Evolutionary conservation across 1,140 invertebrate genomes (phyloP), one percentile per base, ranked within the genome.

Genomic region (Drosophila parabipectinata): DNA sequence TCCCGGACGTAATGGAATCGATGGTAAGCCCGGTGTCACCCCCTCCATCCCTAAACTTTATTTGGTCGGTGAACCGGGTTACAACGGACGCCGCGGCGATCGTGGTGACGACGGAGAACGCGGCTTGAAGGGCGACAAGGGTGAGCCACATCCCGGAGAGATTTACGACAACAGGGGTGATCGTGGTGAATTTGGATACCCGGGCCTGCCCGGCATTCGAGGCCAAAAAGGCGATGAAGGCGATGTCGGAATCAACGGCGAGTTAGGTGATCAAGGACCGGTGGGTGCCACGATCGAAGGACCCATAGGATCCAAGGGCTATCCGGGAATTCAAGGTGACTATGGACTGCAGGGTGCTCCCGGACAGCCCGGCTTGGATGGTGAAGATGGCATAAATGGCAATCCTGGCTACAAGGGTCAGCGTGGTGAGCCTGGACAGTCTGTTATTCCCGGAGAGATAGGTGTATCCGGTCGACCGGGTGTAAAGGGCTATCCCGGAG

Each of bases 91-190:
- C 0, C 87, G 91, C 32, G 94, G 94, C 8, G 37, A 34, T 1
- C 91, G 92, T 66, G 94, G 94, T 24, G 91, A 92, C 24, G 52
- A 66, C 2, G 93, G 94, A 39, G 64, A 58, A 9, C 12, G 75
- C 7, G 95, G 95, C 3, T 34, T 81, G 1, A 92, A 92, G 64
- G 95, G 95, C 50, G 91, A 93, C n/a, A 93, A 92, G 57, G 94
- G 95, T 66, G 92, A 93, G 28, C 79, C 92, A 0, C 90, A 92
- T 2, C 93, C 92, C 18, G 92, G 92, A 34, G 63, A 89, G 50
- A 75, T 84, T 8, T 53, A 59, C 26, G 64, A 80, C 14, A 91
- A 90, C 30, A 51, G 64, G 37, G 92, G 92, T 1, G 85, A 85
- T 2, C 12, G 2, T 2, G 91, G 91, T 4, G 77, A 90, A 4